Evolutionary conservation across 1,140 invertebrate species (phyloP).

Genomic region (Macrosteles quadrilineatus): DNA sequence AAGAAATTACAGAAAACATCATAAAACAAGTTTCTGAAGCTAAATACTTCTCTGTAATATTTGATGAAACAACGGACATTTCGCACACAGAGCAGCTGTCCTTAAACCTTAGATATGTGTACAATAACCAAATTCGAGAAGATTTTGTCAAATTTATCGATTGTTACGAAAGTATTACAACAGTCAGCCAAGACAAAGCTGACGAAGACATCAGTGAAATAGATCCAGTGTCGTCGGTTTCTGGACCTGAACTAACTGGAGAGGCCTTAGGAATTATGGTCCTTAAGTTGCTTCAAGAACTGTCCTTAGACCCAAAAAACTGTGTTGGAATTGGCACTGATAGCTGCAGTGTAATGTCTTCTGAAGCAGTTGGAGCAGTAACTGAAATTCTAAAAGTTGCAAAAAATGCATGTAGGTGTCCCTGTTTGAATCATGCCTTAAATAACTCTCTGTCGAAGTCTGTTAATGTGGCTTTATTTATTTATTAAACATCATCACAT

Average conservation of each 20-base stretch:
- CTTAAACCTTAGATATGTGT: slow-evolving; percentile 41
- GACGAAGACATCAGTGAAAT: too few species aligned
- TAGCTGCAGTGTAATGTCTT: slow-evolving; percentile 42
- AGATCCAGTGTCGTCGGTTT: too few species aligned
- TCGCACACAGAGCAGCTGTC: slow-evolving; percentile 43
- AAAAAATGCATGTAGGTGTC: slow-evolving; percentile 38
- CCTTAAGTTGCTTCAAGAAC: slow-evolving; percentile 35
- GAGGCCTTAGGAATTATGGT: slow-evolving; percentile 38
- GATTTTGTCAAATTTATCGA: too few species aligned
- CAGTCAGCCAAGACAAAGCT: too few species aligned
- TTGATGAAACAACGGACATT: too few species aligned
- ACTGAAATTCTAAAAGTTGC: slow-evolving; percentile 34
- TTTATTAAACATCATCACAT: too few species aligned
- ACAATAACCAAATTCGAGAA: slow-evolving; percentile 33
- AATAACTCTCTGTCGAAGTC: slow-evolving; percentile 39
- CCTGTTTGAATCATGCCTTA: too few species aligned
- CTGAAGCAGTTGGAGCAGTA: slow-evolving; percentile 39
- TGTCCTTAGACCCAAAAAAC: slow-evolving; percentile 35
- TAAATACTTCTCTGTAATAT: slow-evolving; percentile 41
- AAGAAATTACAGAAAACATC: slow-evolving; percentile 42
- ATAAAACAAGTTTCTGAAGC: slow-evolving; percentile 36
- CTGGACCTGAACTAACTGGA: slow-evolving; percentile 38
- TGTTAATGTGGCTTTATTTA: slow-evolving; percentile 25
- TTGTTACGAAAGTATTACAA: slow-evolving; percentile 35
- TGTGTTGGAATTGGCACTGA: too few species aligned